A percentile compares a stretch with the other conserved stretches of the same genome.
Conservation (phyloP, 2,888 invertebrate genomes). For the Gastrophysa polygoni region DNA sequence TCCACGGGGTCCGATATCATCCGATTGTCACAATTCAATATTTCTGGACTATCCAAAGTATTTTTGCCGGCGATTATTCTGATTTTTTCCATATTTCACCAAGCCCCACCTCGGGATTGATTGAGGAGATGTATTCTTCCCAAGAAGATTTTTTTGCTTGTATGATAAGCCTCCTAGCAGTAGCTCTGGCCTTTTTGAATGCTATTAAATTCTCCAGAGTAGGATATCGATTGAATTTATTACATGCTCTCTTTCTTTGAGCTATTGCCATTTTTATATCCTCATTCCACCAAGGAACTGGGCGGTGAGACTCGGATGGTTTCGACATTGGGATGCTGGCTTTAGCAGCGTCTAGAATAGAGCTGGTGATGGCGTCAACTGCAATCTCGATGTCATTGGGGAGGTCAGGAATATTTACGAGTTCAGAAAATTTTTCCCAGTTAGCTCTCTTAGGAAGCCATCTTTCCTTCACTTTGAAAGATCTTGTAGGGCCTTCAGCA, state of each 20-base stretch:
- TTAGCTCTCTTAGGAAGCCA: conserved; percentile 6
- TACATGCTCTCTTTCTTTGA: not conserved
- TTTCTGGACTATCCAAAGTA: not conserved
- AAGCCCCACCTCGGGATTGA: not conserved
- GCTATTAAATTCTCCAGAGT: not conserved
- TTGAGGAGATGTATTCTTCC: not conserved
- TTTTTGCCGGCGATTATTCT: conserved; percentile 7
- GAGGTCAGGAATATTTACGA: not conserved
- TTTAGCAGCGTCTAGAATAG: not conserved
- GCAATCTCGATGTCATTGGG: conserved; percentile 2
- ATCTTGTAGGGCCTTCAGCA: not conserved
- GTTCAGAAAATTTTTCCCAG: not conserved
- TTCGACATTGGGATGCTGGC: conserved; percentile 3
- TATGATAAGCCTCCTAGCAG: not conserved
- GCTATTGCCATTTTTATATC: not conserved
- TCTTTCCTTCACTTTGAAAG: not conserved
- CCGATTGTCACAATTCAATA: not conserved
- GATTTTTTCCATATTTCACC: conserved; percentile 3
- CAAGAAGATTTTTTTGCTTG: not conserved
- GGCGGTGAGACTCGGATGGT: not conserved
- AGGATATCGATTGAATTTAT: not conserved
- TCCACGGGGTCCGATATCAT: not conserved
- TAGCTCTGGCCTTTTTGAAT: conserved; percentile 2
- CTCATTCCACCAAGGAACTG: conserved; percentile 6
- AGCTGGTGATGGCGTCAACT: not conserved